These are phyloP conservation scores for Gallinago paraguaiae DNA, from an alignment of 2,113 vertebrate species.

Conservation along the genomic window DNA sequence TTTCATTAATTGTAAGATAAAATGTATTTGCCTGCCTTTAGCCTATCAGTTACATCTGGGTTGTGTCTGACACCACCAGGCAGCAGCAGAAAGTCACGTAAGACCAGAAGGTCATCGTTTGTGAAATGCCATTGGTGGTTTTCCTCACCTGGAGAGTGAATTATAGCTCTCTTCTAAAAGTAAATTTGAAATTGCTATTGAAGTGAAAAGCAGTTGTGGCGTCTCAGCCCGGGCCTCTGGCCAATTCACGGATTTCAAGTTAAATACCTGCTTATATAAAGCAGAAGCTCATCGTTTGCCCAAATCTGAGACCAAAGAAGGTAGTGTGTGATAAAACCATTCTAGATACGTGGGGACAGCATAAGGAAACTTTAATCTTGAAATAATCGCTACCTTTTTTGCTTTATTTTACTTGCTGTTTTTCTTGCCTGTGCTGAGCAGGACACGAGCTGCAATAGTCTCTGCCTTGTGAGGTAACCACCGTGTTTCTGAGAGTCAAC, in stretches of 20 bases:
- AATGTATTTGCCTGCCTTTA: not conserved
- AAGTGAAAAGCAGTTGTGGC: rapidly evolving
- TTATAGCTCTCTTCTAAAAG: not conserved
- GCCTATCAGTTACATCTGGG: rapidly evolving
- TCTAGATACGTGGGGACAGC: not conserved
- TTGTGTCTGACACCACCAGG: not conserved
- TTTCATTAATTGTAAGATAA: not conserved
- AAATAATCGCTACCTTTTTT: rapidly evolving
- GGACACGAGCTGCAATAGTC: not conserved
- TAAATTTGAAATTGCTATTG: not conserved
- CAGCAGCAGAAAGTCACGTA: not conserved
- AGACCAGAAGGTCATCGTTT: not conserved
- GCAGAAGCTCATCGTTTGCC: not conserved
- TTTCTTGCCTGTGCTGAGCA: not conserved
- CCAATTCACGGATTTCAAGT: not conserved
- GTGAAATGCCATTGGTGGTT: not conserved
- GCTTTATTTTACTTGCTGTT: not conserved
- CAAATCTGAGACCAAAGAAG: not conserved
- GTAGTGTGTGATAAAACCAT: not conserved
- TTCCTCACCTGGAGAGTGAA: rapidly evolving
- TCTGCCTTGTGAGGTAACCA: not conserved
- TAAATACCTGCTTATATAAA: not conserved
- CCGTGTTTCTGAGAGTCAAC: rapidly evolving
- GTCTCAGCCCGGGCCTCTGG: no score
- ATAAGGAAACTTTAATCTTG: not conserved